phyloP scores from a whole-genome alignment of 2,113 vertebrate genomes.

The Halichoeres trimaculatus region DNA sequence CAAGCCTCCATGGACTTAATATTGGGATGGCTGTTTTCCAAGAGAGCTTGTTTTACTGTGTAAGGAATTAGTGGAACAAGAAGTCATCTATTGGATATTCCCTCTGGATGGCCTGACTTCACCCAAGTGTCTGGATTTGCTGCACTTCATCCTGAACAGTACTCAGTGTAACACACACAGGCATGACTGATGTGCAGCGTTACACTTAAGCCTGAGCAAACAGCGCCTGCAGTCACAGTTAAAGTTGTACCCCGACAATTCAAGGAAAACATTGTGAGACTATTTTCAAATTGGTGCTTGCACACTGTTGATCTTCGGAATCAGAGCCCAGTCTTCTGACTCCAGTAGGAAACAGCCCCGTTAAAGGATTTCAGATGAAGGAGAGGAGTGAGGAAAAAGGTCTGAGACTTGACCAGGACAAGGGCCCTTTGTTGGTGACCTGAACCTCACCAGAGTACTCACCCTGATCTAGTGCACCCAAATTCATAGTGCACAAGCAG shows the following conservation, averaged over 20 bases:
- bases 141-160: constrained; percentile 74
- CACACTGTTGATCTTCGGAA: constrained; percentile 84
- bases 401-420: constrained; percentile 86
- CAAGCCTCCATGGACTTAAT: constrained; percentile 77
- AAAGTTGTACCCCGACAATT: constrained; percentile 82
- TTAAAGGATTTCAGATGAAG: constrained; percentile 62
- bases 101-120: constrained; percentile 88
- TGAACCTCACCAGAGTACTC: constrained; percentile 69
- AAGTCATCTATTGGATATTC: constrained; percentile 93
- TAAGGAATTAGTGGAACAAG: constrained; percentile 92
- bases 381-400: constrained; percentile 73
- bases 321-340: constrained; percentile 89
- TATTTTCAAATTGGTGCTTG: constrained; percentile 84
- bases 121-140: constrained; percentile 89
- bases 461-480: constrained; percentile 38
- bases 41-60: constrained; percentile 88
- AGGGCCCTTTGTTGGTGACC: constrained; percentile 89
- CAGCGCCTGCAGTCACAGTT: constrained; percentile 87
- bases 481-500: constrained; percentile 64
- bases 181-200: constrained; percentile 47
- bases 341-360: constrained; percentile 73
- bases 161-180: constrained; percentile 38
- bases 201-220: constrained; percentile 55
- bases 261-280: constrained; percentile 76
- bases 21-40: constrained; percentile 90